Evolutionary conservation across 2,888 invertebrate species (phyloP), one percentile per base, ranked within the genome.

Genomic region (Drosophila leonis): DNA sequence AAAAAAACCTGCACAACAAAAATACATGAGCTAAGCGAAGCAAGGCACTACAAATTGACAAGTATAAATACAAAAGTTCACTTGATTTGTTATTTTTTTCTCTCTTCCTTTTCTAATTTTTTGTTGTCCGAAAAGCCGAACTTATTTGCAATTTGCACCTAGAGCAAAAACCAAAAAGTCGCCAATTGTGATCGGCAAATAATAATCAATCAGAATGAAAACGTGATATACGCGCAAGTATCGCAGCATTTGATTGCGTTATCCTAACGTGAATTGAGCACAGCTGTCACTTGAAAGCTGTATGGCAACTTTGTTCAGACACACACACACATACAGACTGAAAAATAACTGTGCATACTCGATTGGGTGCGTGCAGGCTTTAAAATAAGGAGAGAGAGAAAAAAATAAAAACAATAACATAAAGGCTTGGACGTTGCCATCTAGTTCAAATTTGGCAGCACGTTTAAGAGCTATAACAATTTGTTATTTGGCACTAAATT

Each of bases 1-100:
- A 71, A 52, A 29, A 48, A 2, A 15, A 27, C n/a, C 33, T 33
- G 77, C 42, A 61, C 68, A 75, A 79, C 62, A 65, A 55, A 54
- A 15, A 44, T 29, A 42, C 57, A 20, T 9, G n/a, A 18, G 44
- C 46, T 15, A 54, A 46, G 35, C 24, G 12, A 42, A 55, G 33
- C 46, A 57, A 39, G 18, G 44, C 52, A 66, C 46, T 61, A 20
- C 37, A 59, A 64, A 62, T 61, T 62, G 72, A 51, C 73, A 67
- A 65, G 63, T 55, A 69, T 55, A 69, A 2, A 18, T 18, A 29
- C 20, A 37, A 6, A 35, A 31, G 18, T 33, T 54, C 12, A 46
- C 1, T 44, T 39, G n/a, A n/a, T 24, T 27, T 29, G 39, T 31
- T 29, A 52, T 37, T 10, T 10, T 31, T 37, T 33, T 29, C 4